phyloP scores from a whole-genome alignment of 2,797 vertebrate genomes.

The Typhlichthys subterraneus region DNA sequence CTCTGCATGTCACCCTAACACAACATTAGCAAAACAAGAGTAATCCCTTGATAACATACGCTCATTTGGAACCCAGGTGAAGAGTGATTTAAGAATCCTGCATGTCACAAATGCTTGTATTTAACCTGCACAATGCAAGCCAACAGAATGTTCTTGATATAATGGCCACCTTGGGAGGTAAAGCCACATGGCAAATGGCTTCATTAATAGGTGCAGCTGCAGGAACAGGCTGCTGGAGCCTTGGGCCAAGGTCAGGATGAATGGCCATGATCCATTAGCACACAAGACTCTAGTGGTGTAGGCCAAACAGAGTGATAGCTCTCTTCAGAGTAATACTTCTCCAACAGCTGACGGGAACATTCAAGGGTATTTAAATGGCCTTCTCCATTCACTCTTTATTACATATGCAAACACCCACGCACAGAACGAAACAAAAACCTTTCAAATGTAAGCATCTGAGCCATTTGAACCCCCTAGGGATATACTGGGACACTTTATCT shows the following conservation, averaged over 20 bases:
- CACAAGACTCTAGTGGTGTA: not conserved
- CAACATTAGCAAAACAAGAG: too few relatives aligned
- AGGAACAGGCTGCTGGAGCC: not conserved
- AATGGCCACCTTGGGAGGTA: slow-evolving; percentile 6
- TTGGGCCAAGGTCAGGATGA: slow-evolving; percentile 7
- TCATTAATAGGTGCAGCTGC: slow-evolving; percentile 1
- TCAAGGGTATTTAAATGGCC: not conserved
- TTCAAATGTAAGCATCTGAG: too few relatives aligned
- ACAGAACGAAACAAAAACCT: too few relatives aligned
- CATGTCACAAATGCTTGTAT: too few relatives aligned
- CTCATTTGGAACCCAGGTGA: too few relatives aligned
- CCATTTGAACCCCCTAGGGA: too few relatives aligned
- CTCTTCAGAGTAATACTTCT: not conserved
- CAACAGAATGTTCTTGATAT: slow-evolving; percentile 1
- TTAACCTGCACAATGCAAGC: not conserved
- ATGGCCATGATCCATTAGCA: slow-evolving; percentile 4
- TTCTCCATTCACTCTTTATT: not conserved
- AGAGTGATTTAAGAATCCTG: too few relatives aligned
- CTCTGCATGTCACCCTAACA: too few relatives aligned
- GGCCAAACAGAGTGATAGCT: not conserved
- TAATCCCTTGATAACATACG: too few relatives aligned
- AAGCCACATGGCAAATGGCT: slow-evolving; percentile 2
- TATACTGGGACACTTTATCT: too few relatives aligned
- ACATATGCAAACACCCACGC: not conserved
- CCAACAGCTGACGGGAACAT: not conserved